phyloP scores from a whole-genome alignment of 2,888 invertebrate genomes.

The Aleiodes testaceus region DNA sequence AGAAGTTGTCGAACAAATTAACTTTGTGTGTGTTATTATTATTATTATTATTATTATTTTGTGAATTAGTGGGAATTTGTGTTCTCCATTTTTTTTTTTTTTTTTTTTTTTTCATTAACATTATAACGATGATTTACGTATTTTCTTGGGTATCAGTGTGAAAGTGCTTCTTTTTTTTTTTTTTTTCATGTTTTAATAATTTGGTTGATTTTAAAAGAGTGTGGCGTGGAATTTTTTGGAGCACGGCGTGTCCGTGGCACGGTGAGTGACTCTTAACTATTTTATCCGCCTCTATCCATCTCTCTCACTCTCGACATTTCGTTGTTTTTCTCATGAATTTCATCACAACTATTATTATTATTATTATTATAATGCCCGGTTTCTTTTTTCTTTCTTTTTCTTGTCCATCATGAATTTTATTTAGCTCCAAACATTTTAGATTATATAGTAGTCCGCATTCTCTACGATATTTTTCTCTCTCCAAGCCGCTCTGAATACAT shows the following conservation, averaged over 20 bases:
- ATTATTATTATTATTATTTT: conserved; percentile 29
- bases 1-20: background rate
- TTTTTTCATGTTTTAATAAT: conserved; percentile 18
- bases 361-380: background rate
- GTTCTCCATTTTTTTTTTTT: conserved; percentile 1
- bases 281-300: conserved; percentile 48
- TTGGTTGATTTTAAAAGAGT: conserved; percentile 3
- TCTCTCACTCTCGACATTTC: conserved; percentile 42
- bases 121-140: background rate
- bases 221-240: conserved; percentile 53
- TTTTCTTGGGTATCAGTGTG: conserved; percentile 9
- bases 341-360: background rate
- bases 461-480: conserved; percentile 25
- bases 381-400: no score
- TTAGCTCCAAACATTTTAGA: conserved; percentile 2
- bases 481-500: conserved; percentile 55
- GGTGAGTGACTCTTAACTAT: conserved; percentile 53
- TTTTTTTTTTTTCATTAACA: conserved; percentile 7
- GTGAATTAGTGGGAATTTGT: background rate
- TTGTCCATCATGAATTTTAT: background rate
- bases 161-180: no score
- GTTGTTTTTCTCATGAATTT: conserved; percentile 23
- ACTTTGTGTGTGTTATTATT: background rate
- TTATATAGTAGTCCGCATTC: conserved; percentile 31
- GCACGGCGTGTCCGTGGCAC: conserved; percentile 49